A percentile compares a stretch with the other conserved stretches of the same genome.
These are phyloP conservation scores for Ariolimax columbianus DNA, from an alignment of 2,888 invertebrate genomes.

Conservation along the genomic window DNA sequence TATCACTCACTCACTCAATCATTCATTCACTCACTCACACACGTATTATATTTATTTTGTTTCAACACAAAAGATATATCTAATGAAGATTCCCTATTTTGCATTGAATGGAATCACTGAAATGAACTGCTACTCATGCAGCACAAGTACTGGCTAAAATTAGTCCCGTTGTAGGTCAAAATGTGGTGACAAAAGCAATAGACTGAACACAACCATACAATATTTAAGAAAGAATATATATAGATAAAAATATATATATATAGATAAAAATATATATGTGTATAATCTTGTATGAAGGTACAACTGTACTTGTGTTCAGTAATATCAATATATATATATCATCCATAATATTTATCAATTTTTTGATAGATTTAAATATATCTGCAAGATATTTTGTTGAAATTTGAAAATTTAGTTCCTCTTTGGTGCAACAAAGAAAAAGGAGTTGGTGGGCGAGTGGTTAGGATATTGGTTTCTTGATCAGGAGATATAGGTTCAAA, in stretches of 20 bases:
- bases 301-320: background rate
- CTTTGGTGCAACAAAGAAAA: too few species aligned
- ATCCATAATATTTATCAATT: background rate
- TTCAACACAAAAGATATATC: background rate
- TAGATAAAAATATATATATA: too few species aligned
- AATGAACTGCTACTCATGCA: background rate
- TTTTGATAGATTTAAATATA: background rate
- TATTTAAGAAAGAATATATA: background rate
- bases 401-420: too few species aligned
- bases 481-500: too few species aligned
- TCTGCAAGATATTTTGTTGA: background rate
- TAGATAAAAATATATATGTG: background rate
- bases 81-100: background rate
- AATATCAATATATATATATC: too few species aligned
- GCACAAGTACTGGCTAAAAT: background rate
- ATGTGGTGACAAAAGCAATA: background rate
- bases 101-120: background rate
- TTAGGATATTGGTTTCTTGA: too few species aligned
- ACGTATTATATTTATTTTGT: background rate
- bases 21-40: too few species aligned
- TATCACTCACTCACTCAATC: too few species aligned
- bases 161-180: background rate
- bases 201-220: slow-evolving; percentile 9
- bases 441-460: too few species aligned
- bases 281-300: background rate